A percentile compares a stretch with the other conserved stretches of the same genome.
phyloP scores from a whole-genome alignment of 1,140 invertebrate species.

The Temnothorax nylanderi region DNA sequence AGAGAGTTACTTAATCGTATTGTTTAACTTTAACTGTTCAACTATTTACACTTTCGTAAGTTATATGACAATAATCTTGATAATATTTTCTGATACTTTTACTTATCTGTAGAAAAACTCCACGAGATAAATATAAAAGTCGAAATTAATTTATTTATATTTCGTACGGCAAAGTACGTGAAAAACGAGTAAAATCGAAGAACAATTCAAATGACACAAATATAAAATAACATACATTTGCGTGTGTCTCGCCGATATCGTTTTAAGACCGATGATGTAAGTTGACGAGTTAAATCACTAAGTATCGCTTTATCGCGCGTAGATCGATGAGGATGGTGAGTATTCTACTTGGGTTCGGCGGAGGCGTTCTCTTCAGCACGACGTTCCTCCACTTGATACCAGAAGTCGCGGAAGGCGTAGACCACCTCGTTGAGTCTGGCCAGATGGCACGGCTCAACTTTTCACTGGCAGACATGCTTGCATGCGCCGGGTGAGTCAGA shows the following conservation, averaged over 20 bases:
- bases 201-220: neutral
- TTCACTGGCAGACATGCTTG: slow-evolving; percentile 90
- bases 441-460: slow-evolving; percentile 86
- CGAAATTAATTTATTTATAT: neutral
- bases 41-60: neutral
- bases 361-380: slow-evolving; percentile 95
- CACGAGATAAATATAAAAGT: neutral
- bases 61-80: neutral
- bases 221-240: slow-evolving; percentile 63
- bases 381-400: slow-evolving; percentile 96
- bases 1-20: neutral
- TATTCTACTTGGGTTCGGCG: slow-evolving; percentile 94
- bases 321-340: slow-evolving; percentile 85
- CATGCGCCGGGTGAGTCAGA: slow-evolving; percentile 86
- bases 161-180: neutral
- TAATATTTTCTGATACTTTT: neutral
- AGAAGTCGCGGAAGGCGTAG: slow-evolving; percentile 92
- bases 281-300: neutral
- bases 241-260: slow-evolving; percentile 72
- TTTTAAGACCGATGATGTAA: slow-evolving; percentile 11
- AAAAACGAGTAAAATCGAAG: neutral
- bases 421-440: slow-evolving; percentile 85
- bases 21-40: neutral
- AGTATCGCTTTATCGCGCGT: neutral
- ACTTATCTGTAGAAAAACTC: neutral